These are phyloP conservation scores for Onychomys arenicola DNA, from an alignment of 2,797 vertebrate species.

Conservation along the genomic window DNA sequence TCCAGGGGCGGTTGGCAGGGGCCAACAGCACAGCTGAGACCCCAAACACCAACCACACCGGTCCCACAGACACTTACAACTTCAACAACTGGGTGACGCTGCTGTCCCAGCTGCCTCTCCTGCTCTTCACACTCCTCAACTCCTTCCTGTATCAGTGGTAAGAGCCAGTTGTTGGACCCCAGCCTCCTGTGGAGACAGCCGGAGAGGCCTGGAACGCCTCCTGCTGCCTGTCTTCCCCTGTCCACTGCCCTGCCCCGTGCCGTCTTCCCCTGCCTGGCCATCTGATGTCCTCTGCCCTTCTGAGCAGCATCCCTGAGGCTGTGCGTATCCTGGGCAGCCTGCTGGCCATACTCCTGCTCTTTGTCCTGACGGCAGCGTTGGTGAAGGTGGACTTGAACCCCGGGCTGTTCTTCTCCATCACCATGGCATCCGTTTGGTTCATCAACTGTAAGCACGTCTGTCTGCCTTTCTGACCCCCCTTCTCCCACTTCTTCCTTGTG, in stretches of 20 bases:
- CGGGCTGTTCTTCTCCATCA: slow-evolving; percentile 91
- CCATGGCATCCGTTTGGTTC: slow-evolving; percentile 95
- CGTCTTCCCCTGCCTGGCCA: neutral
- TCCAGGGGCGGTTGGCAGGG: slow-evolving; percentile 87
- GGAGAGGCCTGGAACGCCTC: neutral
- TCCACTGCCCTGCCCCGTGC: neutral
- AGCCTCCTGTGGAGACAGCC: neutral
- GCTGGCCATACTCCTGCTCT: slow-evolving; percentile 91
- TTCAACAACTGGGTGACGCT: slow-evolving; percentile 96
- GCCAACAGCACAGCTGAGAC: slow-evolving; percentile 28
- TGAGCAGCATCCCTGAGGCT: slow-evolving; percentile 90
- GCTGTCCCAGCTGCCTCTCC: slow-evolving; percentile 94
- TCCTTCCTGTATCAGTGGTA: slow-evolving; percentile 94
- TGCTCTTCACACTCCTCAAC: slow-evolving; percentile 95
- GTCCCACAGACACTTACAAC: slow-evolving; percentile 87
- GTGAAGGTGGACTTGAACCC: slow-evolving; percentile 89
- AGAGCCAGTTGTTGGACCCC: slow-evolving; percentile 24
- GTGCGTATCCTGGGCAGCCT: slow-evolving; percentile 92
- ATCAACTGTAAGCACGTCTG: slow-evolving; percentile 91
- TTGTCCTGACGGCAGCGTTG: slow-evolving; percentile 90
- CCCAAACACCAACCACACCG: slow-evolving; percentile 52
- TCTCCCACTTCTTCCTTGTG: neutral
- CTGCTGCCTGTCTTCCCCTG: neutral
- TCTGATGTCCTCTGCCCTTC: neutral
- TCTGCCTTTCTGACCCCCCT: neutral